phyloP scores from a whole-genome alignment of 2,113 vertebrate genomes.

The Chamaea fasciata region DNA sequence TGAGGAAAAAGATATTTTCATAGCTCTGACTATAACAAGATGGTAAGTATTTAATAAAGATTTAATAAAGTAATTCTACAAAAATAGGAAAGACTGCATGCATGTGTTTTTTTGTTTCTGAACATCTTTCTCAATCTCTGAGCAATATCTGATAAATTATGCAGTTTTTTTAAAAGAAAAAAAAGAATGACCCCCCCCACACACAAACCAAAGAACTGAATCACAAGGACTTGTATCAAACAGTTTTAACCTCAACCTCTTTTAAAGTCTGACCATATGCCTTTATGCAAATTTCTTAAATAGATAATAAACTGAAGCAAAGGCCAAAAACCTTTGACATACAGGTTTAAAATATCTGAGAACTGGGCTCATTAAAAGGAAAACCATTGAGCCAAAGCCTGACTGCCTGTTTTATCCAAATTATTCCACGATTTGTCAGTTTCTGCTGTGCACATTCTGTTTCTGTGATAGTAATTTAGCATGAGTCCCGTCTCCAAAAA shows the following conservation, averaged over 20 bases:
- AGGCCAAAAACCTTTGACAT: not conserved
- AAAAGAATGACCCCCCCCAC: accelerated
- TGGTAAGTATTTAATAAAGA: not conserved
- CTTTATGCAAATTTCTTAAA: not conserved
- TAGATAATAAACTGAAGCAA: not conserved
- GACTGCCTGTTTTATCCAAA: not conserved
- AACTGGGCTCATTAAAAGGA: not conserved
- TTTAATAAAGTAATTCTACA: not conserved
- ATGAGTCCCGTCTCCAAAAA: not conserved
- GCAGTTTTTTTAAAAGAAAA: not conserved
- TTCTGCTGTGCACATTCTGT: not conserved
- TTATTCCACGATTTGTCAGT: not conserved
- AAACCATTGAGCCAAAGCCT: not conserved
- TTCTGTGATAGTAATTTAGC: not conserved
- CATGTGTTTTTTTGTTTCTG: not conserved
- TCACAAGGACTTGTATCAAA: not conserved
- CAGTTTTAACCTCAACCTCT: not conserved
- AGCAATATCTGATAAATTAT: not conserved
- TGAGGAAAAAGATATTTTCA: not conserved
- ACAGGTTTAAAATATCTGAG: not conserved
- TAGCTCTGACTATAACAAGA: not conserved
- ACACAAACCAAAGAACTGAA: not conserved
- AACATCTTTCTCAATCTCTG: not conserved
- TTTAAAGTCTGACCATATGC: not conserved
- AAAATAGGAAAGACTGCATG: not conserved